Conservation (phyloP, 2,797 vertebrate species). For the Gila robusta region DNA sequence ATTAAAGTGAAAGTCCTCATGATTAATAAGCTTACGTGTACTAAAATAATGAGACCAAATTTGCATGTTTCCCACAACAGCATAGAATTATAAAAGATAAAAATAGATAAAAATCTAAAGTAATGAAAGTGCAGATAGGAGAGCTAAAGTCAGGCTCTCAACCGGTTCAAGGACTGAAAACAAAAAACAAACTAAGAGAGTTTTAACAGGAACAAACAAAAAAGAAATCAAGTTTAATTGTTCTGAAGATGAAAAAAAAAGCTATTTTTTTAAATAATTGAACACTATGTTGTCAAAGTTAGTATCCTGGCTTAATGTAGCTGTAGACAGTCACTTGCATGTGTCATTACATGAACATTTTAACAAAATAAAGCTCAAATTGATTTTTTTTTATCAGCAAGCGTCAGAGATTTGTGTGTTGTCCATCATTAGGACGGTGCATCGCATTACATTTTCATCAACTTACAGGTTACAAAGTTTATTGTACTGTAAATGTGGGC, state of each 20-base stretch:
- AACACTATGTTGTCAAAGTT: background rate
- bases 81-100: no score
- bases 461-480: background rate
- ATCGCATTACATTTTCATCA: fast-evolving
- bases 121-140: no score
- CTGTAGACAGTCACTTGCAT: background rate
- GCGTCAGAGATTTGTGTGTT: background rate
- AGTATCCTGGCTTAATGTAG: background rate
- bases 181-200: no score
- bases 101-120: no score
- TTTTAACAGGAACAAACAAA: no score
- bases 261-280: no score
- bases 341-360: background rate
- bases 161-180: no score
- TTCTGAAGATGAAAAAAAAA: background rate
- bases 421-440: no score
- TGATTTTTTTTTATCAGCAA: background rate
- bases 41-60: background rate
- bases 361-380: no score
- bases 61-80: background rate
- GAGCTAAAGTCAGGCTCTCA: no score
- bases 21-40: background rate
- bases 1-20: background rate
- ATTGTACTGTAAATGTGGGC: background rate
- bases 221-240: no score